A percentile compares a stretch with the other conserved stretches of the same genome.
Evolutionary conservation across 2,888 invertebrate genomes (phyloP).

Genomic region (Apamea crenata): DNA sequence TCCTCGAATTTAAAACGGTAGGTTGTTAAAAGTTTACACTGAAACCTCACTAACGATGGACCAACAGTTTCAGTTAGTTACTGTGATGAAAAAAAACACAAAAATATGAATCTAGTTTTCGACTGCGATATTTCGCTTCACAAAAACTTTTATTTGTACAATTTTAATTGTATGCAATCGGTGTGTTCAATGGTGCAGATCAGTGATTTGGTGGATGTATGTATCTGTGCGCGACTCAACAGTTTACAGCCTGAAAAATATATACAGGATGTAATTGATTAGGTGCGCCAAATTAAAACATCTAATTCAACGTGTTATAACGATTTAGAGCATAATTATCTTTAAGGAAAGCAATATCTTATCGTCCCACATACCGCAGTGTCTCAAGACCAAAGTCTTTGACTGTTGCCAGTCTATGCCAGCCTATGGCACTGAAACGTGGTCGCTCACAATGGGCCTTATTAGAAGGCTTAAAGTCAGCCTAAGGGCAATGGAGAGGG

Average conservation of each 20-base stretch:
- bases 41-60: constrained; percentile 2
- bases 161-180: constrained; percentile 15
- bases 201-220: not conserved
- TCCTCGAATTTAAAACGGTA: not conserved
- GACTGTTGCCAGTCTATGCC: too few relatives aligned
- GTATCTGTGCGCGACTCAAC: not conserved
- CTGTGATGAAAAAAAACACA: not conserved
- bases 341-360: too few relatives aligned
- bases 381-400: too few relatives aligned
- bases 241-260: not conserved
- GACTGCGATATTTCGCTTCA: not conserved
- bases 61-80: constrained; percentile 7
- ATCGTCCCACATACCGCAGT: too few relatives aligned
- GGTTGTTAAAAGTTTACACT: constrained; percentile 15
- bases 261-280: too few relatives aligned
- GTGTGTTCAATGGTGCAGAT: not conserved
- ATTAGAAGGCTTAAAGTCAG: too few relatives aligned
- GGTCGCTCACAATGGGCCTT: too few relatives aligned
- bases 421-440: too few relatives aligned
- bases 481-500: too few relatives aligned
- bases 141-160: constrained; percentile 14
- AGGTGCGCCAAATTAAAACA: too few relatives aligned
- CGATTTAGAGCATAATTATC: too few relatives aligned
- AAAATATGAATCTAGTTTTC: constrained; percentile 17
- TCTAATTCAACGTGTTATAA: too few relatives aligned